Base-by-base conservation (phyloP, 2,113 vertebrate species). In the Suricata suricatta region DNA sequence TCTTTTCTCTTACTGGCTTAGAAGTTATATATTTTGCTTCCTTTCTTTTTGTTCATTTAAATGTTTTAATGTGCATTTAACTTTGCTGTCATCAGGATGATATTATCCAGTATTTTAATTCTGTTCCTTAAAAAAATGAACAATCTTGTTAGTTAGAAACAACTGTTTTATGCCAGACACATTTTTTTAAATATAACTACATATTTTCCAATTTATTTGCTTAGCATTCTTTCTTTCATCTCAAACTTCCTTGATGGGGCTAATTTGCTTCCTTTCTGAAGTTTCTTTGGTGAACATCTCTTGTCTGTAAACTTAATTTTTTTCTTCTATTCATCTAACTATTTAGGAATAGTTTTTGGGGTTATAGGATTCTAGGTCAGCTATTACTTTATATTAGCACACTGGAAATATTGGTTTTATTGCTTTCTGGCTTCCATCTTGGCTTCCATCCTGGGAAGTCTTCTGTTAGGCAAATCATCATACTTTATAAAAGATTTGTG, bases 141-240 rank as follows among this genome's bases (percentile, higher is more conserved):
- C 25, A 9, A 13, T 13, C 3, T 41, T 85, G 27, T 91, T 79
- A 95, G 23, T 84, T 68, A 87, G 64, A 84, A 11, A 79, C 29
- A 69, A 93, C 64, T 86, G 68, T 54, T 71, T 66, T 71, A 50
- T 72, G 31, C 9, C 27, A 52, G 38, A 15, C 9, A 11, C n/a
- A 10, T 81, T 95, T 81, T 23, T 79, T 93, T 88, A 60, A 88
- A 54, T 16, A 27, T 69, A 85, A 33, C 54, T 91, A 29, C 27
- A 29, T 52, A 74, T 60, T 92, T 86, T 7, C n/a, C 3, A 38
- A 12, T 74, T 77, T 72, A 31, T 84, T 77, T 90, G 31, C 64
- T 81, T 35, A 85, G 19, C 33, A n/a, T 92, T 83, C 11, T 93
- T 93, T 88, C n/a, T 52, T 95, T 95, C 9, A 85, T 89, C 31